Conservation (phyloP, 2,113 vertebrate genomes). For the Motacilla alba region DNA sequence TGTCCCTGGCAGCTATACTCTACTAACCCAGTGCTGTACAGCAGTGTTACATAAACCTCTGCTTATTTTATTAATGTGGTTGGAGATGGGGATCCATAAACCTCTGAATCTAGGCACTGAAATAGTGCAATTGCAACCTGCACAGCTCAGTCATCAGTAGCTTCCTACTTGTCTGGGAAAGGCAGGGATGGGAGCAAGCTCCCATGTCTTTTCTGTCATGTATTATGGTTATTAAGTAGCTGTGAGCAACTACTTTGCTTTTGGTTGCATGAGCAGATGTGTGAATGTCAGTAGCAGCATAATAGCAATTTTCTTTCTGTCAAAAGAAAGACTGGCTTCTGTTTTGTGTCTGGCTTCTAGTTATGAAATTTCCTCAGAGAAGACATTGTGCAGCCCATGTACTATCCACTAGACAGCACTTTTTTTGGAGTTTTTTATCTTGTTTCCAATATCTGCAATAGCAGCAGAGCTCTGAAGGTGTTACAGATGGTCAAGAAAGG, state of each 20-base stretch:
- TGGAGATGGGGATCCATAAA: neutral
- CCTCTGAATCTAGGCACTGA: neutral
- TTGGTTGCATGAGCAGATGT: neutral
- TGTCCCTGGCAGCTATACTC: neutral
- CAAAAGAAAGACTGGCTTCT: slow-evolving; percentile 23
- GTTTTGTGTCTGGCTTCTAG: slow-evolving; percentile 38
- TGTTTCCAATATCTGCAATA: neutral
- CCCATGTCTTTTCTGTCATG: neutral
- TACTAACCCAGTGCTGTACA: neutral
- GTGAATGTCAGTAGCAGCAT: neutral
- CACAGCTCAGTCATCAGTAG: neutral
- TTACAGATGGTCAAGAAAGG: neutral
- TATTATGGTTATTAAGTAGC: neutral
- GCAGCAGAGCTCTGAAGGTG: neutral
- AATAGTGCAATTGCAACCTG: neutral
- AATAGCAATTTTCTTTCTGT: slow-evolving; percentile 25
- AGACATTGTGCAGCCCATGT: slow-evolving; percentile 1
- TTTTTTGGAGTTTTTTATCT: neutral
- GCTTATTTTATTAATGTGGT: slow-evolving; percentile 1
- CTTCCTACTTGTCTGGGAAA: neutral
- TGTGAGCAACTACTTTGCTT: neutral
- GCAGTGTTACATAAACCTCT: neutral
- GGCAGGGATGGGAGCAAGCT: neutral
- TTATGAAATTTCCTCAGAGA: slow-evolving; percentile 37
- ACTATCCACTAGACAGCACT: neutral